Base-by-base conservation (phyloP, 2,888 invertebrate genomes). In the Deroplatys truncata region DNA sequence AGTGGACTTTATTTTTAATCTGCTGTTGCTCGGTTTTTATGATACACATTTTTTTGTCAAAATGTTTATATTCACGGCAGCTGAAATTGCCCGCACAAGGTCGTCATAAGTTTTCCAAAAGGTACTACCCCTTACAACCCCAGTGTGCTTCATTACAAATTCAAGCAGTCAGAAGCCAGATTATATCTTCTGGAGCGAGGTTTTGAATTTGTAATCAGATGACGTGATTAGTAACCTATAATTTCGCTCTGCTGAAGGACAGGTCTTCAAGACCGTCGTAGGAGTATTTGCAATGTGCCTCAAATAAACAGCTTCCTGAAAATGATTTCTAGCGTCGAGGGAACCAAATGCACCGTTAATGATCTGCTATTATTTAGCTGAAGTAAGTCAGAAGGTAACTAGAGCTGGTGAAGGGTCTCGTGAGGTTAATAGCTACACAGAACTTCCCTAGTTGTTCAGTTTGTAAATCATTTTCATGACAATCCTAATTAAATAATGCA, bases 121-220 rank as follows among this genome's bases (percentile, higher is more conserved):
- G 82, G 83, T 28, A 87, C 87, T 20, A 72, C 56, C 56, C 56
- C 56, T 72, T 72, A 72, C 56, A 72, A 72, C 16, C 56, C 56
- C 56, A 16, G 20, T 72, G 16, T 72, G 56, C 29, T 86, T 72
- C 86, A 86, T 86, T 86, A 86, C 82, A 87, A 87, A 87, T 87
- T 83, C 87, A 87, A 43, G 83, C 83, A 83, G 82, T 15, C n/a
- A 87, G 83, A 28, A 87, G 25, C 56, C 25, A 72, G 87, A 87
- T 87, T 35, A 25, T 83, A 87, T 87, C 87, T 87, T 31, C 82
- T 83, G 13, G 35, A 35, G 82, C 31, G 35, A 35, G 83, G 83
- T 87, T 83, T 83, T 87, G 87, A 87, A 87, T 83, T 87, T 35
- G 82, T 87, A 87, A 87, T 83, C 83, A 87, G 87, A 87, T 87